Evolutionary conservation across 2,888 invertebrate genomes (phyloP).

Genomic region (Thyatira batis): DNA sequence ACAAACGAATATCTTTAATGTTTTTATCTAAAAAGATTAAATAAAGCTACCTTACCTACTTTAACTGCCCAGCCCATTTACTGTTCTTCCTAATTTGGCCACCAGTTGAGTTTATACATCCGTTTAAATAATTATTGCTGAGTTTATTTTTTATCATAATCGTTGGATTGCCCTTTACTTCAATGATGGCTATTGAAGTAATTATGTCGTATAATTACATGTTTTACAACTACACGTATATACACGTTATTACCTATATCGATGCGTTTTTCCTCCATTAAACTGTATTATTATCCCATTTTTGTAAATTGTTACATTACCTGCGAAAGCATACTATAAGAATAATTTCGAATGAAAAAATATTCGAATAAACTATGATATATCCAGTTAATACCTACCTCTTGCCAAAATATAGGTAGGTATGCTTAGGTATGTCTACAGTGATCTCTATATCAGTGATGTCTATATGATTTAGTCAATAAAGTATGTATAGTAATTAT

Average conservation of each 20-base stretch:
- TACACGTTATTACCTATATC: neutral
- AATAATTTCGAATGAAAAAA: neutral
- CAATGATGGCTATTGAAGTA: neutral
- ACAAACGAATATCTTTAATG: too few relatives aligned
- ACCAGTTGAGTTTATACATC: neutral
- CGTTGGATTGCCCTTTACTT: constrained; percentile 11
- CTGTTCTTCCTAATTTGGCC: neutral
- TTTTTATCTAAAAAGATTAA: too few relatives aligned
- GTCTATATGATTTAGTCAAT: too few relatives aligned
- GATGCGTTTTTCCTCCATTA: neutral
- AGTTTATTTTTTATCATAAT: constrained; percentile 5
- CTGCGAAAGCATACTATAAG: neutral
- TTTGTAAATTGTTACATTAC: neutral
- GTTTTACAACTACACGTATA: neutral
- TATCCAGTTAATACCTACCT: too few relatives aligned
- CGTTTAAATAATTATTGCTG: neutral
- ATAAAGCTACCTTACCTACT: too few relatives aligned
- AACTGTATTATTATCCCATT: constrained; percentile 1
- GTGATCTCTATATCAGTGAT: too few relatives aligned
- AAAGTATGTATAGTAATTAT: too few relatives aligned
- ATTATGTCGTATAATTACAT: neutral
- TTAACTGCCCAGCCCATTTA: neutral
- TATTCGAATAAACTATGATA: neutral
- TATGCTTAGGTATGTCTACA: too few relatives aligned
- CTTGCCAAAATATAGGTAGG: too few relatives aligned